These are phyloP conservation scores for Plodia interpunctella DNA, from an alignment of 1,140 invertebrate genomes.

Conservation along the genomic window DNA sequence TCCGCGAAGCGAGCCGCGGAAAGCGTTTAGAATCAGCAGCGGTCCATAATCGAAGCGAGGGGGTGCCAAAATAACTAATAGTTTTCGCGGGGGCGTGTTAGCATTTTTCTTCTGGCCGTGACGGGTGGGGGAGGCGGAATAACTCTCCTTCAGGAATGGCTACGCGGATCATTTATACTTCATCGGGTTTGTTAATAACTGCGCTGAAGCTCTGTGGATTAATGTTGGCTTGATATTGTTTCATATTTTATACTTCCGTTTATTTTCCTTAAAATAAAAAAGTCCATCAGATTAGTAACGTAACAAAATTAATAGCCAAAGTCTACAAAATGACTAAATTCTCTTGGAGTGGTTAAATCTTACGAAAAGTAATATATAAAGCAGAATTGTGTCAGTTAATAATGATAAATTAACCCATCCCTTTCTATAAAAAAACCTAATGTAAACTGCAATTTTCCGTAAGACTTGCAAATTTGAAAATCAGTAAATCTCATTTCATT, in stretches of 20 bases:
- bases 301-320: too few relatives aligned
- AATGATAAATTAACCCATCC: neutral
- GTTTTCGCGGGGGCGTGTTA: slow-evolving; percentile 74
- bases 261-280: too few relatives aligned
- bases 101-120: slow-evolving; percentile 75
- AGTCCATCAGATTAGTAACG: too few relatives aligned
- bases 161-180: slow-evolving; percentile 71
- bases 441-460: slow-evolving; percentile 3
- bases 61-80: slow-evolving; percentile 76
- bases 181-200: slow-evolving; percentile 68
- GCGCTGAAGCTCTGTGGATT: neutral
- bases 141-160: slow-evolving; percentile 55
- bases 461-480: neutral
- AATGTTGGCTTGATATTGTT: neutral
- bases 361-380: too few relatives aligned
- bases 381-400: too few relatives aligned
- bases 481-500: slow-evolving; percentile 6
- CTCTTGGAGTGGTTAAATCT: too few relatives aligned
- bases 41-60: slow-evolving; percentile 57
- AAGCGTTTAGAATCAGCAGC: slow-evolving; percentile 23
- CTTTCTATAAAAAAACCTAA: too few relatives aligned
- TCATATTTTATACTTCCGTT: too few relatives aligned
- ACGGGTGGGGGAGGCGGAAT: slow-evolving; percentile 44
- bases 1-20: neutral
- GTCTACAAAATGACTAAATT: too few relatives aligned